These are phyloP conservation scores for Oconnorella tubifera DNA, from an alignment of 2,888 invertebrate species.

Conservation along the genomic window DNA sequence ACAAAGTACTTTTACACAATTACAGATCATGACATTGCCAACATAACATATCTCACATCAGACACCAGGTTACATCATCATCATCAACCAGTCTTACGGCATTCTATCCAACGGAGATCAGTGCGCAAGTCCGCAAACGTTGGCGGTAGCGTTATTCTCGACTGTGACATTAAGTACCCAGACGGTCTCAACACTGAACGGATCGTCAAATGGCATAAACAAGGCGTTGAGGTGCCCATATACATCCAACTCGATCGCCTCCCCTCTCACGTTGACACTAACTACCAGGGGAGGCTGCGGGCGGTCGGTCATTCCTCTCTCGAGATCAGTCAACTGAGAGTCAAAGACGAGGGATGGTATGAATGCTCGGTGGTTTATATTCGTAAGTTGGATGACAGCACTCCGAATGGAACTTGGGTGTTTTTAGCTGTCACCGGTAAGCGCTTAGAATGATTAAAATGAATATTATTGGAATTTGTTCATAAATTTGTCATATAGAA, in stretches of 20 bases:
- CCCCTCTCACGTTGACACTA: conserved; percentile 88
- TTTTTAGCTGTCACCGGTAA: conserved; percentile 93
- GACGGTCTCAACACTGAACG: conserved; percentile 67
- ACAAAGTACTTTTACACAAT: no score
- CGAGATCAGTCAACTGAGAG: conserved; percentile 89
- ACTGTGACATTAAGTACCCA: conserved; percentile 96
- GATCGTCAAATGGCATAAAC: conserved; percentile 98
- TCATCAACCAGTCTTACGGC: no score
- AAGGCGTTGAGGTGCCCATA: conserved; percentile 90
- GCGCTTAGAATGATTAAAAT: no score
- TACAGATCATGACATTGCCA: no score
- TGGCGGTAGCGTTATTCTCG: conserved; percentile 94
- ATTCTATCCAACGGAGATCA: conserved; percentile 25
- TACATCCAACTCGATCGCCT: conserved; percentile 98
- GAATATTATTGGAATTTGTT: no score
- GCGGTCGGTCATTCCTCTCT: conserved; percentile 63
- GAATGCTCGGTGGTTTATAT: conserved; percentile 91
- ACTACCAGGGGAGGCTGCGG: conserved; percentile 32
- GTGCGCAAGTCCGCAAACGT: conserved; percentile 83
- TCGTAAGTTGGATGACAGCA: conserved; percentile 85
- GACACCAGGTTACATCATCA: no score
- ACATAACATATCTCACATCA: no score
- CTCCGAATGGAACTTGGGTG: conserved; percentile 90
- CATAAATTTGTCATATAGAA: no score
- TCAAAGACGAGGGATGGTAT: conserved; percentile 95